phyloP scores from a whole-genome alignment of 2,888 invertebrate species.

The Pseudococcus jackbeardsleyi region DNA sequence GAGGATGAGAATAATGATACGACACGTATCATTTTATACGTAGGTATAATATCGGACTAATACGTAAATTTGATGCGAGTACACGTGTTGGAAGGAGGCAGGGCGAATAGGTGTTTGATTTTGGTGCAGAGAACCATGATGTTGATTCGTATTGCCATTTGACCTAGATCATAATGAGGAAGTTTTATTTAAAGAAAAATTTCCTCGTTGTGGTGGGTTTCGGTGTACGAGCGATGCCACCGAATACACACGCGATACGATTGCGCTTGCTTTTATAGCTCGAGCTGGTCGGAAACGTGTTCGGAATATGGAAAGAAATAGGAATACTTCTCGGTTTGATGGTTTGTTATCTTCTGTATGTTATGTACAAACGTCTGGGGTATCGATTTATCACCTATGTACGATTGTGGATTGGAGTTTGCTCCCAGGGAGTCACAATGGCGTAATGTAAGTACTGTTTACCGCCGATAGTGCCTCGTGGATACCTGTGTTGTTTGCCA shows the following conservation, averaged over 20 bases:
- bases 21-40: neutral
- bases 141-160: conserved; percentile 25
- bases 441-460: neutral
- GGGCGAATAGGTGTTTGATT: conserved; percentile 32
- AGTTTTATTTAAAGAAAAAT: conserved; percentile 55
- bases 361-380: neutral
- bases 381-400: neutral
- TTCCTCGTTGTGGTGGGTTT: neutral
- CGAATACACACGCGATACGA: too few relatives aligned
- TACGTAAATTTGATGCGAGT: neutral
- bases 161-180: conserved; percentile 54
- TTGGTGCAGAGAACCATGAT: neutral
- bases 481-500: neutral
- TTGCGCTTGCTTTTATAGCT: too few relatives aligned
- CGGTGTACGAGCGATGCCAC: neutral
- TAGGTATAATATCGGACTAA: neutral
- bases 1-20: neutral
- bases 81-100: neutral
- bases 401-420: neutral
- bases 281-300: too few relatives aligned
- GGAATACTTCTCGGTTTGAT: neutral
- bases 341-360: conserved; percentile 4
- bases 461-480: neutral
- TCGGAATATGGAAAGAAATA: neutral
- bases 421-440: neutral